These are phyloP conservation scores for Gadus chalcogrammus DNA, from an alignment of 2,113 vertebrate genomes.

Conservation along the genomic window DNA sequence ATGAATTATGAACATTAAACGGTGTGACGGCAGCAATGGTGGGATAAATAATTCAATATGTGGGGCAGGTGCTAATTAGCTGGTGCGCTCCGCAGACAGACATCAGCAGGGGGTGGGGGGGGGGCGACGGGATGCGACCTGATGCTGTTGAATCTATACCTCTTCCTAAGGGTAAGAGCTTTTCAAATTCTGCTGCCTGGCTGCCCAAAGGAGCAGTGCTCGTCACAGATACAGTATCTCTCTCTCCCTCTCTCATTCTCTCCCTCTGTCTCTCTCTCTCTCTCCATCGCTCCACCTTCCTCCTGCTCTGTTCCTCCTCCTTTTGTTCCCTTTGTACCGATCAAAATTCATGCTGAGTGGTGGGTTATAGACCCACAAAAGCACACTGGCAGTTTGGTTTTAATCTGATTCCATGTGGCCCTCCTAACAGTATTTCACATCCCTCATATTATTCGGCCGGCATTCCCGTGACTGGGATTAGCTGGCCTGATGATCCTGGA, in stretches of 20 bases:
- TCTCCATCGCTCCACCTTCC: conserved; percentile 15
- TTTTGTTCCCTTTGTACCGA: conserved; percentile 71
- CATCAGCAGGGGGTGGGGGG: conserved; percentile 38
- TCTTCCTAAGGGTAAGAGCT: conserved; percentile 60
- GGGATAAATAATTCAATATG: conserved; percentile 67
- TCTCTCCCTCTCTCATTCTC: conserved; percentile 26
- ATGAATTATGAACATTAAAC: conserved; percentile 68
- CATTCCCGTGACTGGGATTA: conserved; percentile 69
- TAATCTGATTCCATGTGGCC: conserved; percentile 76
- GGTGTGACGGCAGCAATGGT: conserved; percentile 67
- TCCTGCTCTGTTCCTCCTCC: conserved; percentile 57
- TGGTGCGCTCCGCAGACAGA: conserved; percentile 47
- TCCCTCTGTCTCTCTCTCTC: conserved; percentile 47
- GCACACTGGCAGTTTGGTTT: conserved; percentile 73
- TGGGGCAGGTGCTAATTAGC: conserved; percentile 66
- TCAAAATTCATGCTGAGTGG: conserved; percentile 77
- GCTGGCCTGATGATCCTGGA: conserved; percentile 69
- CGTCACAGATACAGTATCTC: conserved; percentile 62
- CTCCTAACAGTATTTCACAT: conserved; percentile 71
- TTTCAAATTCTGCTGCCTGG: conserved; percentile 61
- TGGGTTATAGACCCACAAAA: conserved; percentile 64
- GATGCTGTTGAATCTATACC: conserved; percentile 61
- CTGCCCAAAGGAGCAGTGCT: conserved; percentile 58
- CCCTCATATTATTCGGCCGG: conserved; percentile 72
- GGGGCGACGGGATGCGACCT: conserved; percentile 27